phyloP scores from a whole-genome alignment of 2,797 vertebrate genomes.

The Lutjanus campechanus region DNA sequence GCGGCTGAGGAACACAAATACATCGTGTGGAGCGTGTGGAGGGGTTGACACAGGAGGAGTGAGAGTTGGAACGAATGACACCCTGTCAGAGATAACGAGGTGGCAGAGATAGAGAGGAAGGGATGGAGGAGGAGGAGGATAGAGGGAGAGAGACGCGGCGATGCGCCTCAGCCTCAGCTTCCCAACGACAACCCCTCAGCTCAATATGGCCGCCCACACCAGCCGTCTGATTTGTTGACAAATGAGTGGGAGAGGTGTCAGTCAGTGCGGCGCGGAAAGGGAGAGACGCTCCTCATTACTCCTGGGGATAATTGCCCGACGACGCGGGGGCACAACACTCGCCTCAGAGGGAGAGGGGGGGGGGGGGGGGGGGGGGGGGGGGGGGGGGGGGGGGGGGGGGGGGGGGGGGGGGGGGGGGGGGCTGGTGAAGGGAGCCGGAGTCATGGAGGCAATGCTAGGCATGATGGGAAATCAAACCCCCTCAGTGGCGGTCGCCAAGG shows the following conservation, averaged over 20 bases:
- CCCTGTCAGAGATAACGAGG: slow-evolving; percentile 86
- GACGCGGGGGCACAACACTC: slow-evolving; percentile 80
- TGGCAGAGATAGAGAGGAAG: slow-evolving; percentile 80
- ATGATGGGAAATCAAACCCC: slow-evolving; percentile 85
- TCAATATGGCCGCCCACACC: slow-evolving; percentile 87
- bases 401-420: slow-evolving; percentile 54
- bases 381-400: slow-evolving; percentile 48
- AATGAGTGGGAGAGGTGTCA: slow-evolving; percentile 90
- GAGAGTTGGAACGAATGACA: slow-evolving; percentile 81
- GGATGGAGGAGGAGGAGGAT: slow-evolving; percentile 79
- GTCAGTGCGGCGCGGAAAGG: slow-evolving; percentile 72
- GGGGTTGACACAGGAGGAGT: slow-evolving; percentile 79
- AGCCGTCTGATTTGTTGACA: slow-evolving; percentile 89
- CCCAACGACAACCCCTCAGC: slow-evolving; percentile 82
- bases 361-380: slow-evolving; percentile 37
- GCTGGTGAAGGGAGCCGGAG: slow-evolving; percentile 52
- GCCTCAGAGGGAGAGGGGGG: slow-evolving; percentile 65
- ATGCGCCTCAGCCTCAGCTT: slow-evolving; percentile 75
- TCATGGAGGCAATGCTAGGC: slow-evolving; percentile 77
- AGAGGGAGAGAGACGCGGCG: slow-evolving; percentile 59
- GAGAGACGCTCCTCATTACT: slow-evolving; percentile 86
- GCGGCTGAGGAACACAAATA: slow-evolving; percentile 73
- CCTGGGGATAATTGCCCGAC: slow-evolving; percentile 86
- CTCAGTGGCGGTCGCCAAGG: slow-evolving; percentile 80
- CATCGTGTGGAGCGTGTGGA: slow-evolving; percentile 63